A percentile compares a stretch with the other conserved stretches of the same genome.
Conservation (phyloP, 1,140 invertebrate species). For the Orchestia grillus region DNA sequence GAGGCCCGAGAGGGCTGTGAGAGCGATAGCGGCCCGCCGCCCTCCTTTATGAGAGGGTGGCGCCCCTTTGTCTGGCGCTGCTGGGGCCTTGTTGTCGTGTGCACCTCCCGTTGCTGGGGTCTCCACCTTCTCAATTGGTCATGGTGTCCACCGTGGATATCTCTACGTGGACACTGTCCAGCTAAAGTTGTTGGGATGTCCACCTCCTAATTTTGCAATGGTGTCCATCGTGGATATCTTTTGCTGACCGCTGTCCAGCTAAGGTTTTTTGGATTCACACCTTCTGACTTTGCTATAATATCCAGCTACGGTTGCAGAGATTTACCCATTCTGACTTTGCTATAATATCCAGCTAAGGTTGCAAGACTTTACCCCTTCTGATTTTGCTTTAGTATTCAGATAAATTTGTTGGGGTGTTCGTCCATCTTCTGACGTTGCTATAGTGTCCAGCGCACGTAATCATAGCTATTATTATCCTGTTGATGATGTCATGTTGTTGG, state of each 20-base stretch:
- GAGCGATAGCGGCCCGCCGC: neutral
- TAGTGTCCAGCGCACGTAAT: neutral
- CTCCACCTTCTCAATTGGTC: neutral
- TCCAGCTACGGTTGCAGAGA: neutral
- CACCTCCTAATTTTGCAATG: neutral
- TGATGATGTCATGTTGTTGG: no score
- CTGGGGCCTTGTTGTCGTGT: neutral
- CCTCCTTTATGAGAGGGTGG: neutral
- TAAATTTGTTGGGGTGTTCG: no score
- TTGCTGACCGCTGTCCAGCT: neutral
- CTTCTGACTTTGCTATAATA: neutral
- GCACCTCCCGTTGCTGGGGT: neutral
- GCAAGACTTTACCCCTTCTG: neutral
- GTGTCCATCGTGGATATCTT: no score
- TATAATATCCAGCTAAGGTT: neutral
- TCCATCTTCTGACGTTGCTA: neutral
- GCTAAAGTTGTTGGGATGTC: neutral
- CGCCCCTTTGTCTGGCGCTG: neutral
- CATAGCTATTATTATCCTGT: no score
- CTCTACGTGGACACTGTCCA: no score
- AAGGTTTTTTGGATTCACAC: neutral
- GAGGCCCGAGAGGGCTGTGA: neutral
- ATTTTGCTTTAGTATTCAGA: neutral
- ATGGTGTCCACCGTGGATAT: neutral
- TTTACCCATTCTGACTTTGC: no score